A percentile compares a stretch with the other conserved stretches of the same genome.
Conservation (phyloP, 2,888 invertebrate species). For the Ceratothoa steindachneri region DNA sequence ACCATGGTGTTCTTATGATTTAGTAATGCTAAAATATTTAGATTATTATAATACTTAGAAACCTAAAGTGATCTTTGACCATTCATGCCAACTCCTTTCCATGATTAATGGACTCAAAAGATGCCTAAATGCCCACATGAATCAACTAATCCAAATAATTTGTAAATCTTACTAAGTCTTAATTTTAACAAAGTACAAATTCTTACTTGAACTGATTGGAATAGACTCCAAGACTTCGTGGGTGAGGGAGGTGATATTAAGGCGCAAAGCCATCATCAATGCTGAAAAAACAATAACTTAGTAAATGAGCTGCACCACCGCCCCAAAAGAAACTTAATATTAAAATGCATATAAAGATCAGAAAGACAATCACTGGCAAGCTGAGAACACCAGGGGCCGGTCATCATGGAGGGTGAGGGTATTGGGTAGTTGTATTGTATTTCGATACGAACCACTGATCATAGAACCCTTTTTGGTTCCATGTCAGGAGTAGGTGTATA, state of each 20-base stretch:
- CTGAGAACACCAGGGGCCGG: no score
- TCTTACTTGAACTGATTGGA: slow-evolving; percentile 69
- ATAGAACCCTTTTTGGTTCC: no score
- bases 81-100: background rate
- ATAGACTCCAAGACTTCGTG: slow-evolving; percentile 76
- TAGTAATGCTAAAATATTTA: background rate
- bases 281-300: slow-evolving; percentile 59
- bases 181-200: background rate
- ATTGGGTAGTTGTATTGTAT: no score
- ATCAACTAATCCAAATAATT: no score
- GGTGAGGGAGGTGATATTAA: slow-evolving; percentile 74
- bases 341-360: background rate
- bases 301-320: no score
- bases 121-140: no score
- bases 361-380: no score
- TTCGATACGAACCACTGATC: no score
- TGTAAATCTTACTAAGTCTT: background rate
- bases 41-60: background rate
- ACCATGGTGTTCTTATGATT: no score
- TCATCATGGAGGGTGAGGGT: no score
- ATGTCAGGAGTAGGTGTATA: no score
- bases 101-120: no score
- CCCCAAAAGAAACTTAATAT: background rate
- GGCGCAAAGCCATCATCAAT: slow-evolving; percentile 74
- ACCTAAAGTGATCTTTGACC: background rate